phyloP scores from a whole-genome alignment of 2,113 vertebrate genomes.

The Crotalus viridis region DNA sequence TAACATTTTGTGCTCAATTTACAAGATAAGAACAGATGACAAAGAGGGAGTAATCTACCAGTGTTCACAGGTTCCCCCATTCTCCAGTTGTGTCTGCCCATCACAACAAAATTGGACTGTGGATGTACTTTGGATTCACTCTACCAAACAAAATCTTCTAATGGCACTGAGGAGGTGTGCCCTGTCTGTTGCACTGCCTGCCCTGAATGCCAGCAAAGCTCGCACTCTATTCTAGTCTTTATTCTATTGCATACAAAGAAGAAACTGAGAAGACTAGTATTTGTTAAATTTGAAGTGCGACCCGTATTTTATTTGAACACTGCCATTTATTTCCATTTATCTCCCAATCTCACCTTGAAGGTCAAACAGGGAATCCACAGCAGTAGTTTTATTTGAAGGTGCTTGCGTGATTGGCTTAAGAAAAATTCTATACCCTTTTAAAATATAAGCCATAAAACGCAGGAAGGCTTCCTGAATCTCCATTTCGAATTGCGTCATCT shows the following conservation, averaged over 20 bases:
- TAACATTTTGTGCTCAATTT: neutral
- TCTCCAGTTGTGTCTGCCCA: neutral
- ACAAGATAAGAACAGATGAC: neutral
- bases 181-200: neutral
- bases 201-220: neutral
- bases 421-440: constrained; percentile 92
- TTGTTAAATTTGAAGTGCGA: neutral
- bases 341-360: constrained; percentile 81
- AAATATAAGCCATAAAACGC: constrained; percentile 93
- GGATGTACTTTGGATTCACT: neutral
- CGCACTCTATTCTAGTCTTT: neutral
- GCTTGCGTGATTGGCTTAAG: constrained; percentile 94
- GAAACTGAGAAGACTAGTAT: neutral
- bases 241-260: neutral
- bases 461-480: constrained; percentile 95
- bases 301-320: neutral
- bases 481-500: constrained; percentile 89
- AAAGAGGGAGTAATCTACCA: neutral
- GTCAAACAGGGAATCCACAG: constrained; percentile 91
- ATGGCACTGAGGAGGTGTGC: neutral
- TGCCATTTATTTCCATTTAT: neutral
- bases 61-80: neutral
- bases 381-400: constrained; percentile 92
- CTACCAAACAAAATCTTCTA: neutral
- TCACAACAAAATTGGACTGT: neutral